Evolutionary conservation across 2,888 invertebrate genomes (phyloP).

Genomic region (Ecdyonurus torrentis): DNA sequence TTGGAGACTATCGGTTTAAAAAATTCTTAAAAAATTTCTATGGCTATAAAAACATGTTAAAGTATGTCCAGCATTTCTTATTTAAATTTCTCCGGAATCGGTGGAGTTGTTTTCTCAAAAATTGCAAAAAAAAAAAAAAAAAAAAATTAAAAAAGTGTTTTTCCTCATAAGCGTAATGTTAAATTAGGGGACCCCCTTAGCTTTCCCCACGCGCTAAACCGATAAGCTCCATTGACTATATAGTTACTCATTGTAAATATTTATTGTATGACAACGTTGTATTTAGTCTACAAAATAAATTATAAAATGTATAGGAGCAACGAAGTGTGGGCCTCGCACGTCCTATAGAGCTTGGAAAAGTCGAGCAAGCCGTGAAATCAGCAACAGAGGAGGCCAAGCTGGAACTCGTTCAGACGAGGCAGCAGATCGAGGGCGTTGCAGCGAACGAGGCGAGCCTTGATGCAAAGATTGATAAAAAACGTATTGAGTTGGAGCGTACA

Average conservation of each 20-base stretch:
- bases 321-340: constrained; percentile 63
- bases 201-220: too few species aligned
- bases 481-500: constrained; percentile 77
- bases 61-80: not conserved
- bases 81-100: too few species aligned
- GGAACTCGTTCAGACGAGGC: constrained; percentile 54
- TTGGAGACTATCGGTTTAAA: too few species aligned
- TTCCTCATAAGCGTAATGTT: too few species aligned
- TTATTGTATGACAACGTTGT: too few species aligned
- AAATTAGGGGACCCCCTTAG: too few species aligned
- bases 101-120: not conserved
- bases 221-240: too few species aligned
- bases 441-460: constrained; percentile 79
- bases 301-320: constrained; percentile 36
- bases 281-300: not conserved
- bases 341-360: constrained; percentile 61
- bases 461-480: constrained; percentile 79
- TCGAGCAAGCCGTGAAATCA: constrained; percentile 61
- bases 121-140: too few species aligned
- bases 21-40: too few species aligned
- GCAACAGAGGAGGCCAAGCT: constrained; percentile 51
- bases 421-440: constrained; percentile 68
- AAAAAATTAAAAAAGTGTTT: too few species aligned
- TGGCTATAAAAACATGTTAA: too few species aligned
- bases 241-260: not conserved